phyloP scores from a whole-genome alignment of 1,140 invertebrate genomes.

The Trachymyrmex cornetzi region DNA sequence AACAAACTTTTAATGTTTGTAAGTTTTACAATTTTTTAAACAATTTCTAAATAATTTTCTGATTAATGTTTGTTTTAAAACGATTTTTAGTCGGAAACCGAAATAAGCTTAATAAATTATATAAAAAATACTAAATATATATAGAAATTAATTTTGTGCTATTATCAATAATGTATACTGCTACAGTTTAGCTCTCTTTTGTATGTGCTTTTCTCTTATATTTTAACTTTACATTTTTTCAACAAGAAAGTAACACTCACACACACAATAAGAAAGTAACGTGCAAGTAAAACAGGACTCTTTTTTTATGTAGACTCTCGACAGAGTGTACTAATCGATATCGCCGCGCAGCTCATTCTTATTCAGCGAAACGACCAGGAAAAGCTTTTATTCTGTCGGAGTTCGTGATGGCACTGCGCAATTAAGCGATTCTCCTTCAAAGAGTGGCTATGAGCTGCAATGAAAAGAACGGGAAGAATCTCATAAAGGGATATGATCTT shows the following conservation, averaged over 20 bases:
- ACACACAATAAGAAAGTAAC: constrained; percentile 4
- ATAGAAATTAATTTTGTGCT: neutral
- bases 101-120: neutral
- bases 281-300: constrained; percentile 16
- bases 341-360: constrained; percentile 45
- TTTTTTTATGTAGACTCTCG: neutral
- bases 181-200: neutral
- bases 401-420: constrained; percentile 62
- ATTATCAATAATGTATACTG: neutral
- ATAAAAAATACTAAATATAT: neutral
- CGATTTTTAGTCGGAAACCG: neutral
- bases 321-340: constrained; percentile 50
- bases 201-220: neutral
- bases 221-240: neutral
- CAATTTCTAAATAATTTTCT: neutral
- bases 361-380: constrained; percentile 51
- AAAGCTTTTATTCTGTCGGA: constrained; percentile 51
- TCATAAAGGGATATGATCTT: constrained; percentile 63
- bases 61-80: neutral
- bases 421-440: constrained; percentile 60
- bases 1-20: neutral
- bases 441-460: constrained; percentile 49
- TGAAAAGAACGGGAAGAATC: constrained; percentile 61
- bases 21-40: neutral
- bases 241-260: constrained; percentile 2